phyloP scores from a whole-genome alignment of 2,113 vertebrate species.

The Odontesthes bonariensis region DNA sequence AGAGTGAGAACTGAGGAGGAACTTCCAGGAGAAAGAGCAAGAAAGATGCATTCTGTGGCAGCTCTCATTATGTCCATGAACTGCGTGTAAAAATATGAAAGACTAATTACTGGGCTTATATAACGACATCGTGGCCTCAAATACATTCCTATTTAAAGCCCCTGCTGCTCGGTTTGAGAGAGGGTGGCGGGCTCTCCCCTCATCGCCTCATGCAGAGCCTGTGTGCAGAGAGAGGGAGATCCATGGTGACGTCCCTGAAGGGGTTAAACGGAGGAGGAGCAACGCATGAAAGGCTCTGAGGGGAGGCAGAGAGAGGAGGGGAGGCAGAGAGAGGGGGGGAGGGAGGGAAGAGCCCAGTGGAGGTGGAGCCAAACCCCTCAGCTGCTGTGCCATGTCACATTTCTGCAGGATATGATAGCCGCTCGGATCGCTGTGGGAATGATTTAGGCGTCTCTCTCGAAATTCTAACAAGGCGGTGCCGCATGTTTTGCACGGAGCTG shows the following conservation, averaged over 20 bases:
- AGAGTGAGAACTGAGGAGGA: conserved; percentile 47
- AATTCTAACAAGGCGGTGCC: conserved; percentile 57
- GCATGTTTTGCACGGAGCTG: conserved; percentile 29
- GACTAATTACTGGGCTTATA: conserved; percentile 63
- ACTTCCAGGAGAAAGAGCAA: conserved; percentile 53
- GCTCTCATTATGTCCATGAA: conserved; percentile 48
- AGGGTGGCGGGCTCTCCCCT: not conserved
- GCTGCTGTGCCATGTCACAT: conserved; percentile 83
- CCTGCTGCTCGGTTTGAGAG: conserved; percentile 28
- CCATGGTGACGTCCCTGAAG: conserved; percentile 59
- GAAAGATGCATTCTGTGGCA: conserved; percentile 32
- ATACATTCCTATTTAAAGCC: conserved; percentile 69
- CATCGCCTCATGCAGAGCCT: conserved; percentile 31
- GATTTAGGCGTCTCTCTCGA: conserved; percentile 34
- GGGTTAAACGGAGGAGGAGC: conserved; percentile 77
- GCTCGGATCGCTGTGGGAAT: conserved; percentile 68
- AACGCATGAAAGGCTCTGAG: conserved; percentile 58
- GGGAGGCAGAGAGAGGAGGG: not conserved
- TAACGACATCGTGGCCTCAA: conserved; percentile 62
- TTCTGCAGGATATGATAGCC: conserved; percentile 72
- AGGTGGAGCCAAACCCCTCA: conserved; percentile 77
- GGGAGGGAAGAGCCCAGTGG: conserved; percentile 26
- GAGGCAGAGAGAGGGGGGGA: too few species aligned
- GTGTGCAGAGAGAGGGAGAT: conserved; percentile 44
- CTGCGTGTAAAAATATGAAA: conserved; percentile 57